A percentile compares a stretch with the other conserved stretches of the same genome.
Evolutionary conservation across 2,888 invertebrate genomes (phyloP).

Genomic region (Hypomecis punctinalis): DNA sequence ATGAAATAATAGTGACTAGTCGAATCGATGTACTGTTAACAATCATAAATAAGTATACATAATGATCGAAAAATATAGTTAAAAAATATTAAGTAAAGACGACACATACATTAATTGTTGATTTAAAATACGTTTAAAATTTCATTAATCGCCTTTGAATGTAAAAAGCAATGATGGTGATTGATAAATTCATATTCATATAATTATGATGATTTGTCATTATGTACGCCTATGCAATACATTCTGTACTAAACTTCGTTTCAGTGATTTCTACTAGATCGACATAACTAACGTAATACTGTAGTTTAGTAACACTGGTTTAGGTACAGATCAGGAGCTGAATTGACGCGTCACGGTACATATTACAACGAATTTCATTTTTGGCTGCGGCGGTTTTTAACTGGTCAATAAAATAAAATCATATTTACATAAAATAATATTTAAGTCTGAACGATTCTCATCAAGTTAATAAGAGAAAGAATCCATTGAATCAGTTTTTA

Average conservation of each 20-base stretch:
- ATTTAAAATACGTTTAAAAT: neutral
- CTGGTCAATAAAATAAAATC: neutral
- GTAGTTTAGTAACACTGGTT: neutral
- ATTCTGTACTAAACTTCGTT: neutral
- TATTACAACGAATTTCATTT: neutral
- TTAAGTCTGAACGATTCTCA: neutral
- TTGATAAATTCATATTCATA: no score
- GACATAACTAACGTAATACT: constrained; percentile 4
- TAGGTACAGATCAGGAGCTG: constrained; percentile 1
- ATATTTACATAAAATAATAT: neutral
- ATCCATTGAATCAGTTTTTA: neutral
- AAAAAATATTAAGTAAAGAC: neutral
- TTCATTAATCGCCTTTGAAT: neutral
- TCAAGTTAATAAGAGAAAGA: neutral
- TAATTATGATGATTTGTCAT: no score
- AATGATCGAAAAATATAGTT: neutral
- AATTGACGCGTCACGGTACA: neutral
- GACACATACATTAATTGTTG: neutral
- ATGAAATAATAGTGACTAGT: constrained; percentile 22
- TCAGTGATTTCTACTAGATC: neutral
- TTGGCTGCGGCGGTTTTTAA: neutral
- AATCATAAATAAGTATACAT: neutral
- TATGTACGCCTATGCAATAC: neutral
- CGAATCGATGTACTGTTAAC: constrained; percentile 9
- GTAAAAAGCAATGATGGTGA: neutral